Evolutionary conservation across 2,888 invertebrate species (phyloP), one percentile per base, ranked within the genome.

Genomic region (Empis stercorea): DNA sequence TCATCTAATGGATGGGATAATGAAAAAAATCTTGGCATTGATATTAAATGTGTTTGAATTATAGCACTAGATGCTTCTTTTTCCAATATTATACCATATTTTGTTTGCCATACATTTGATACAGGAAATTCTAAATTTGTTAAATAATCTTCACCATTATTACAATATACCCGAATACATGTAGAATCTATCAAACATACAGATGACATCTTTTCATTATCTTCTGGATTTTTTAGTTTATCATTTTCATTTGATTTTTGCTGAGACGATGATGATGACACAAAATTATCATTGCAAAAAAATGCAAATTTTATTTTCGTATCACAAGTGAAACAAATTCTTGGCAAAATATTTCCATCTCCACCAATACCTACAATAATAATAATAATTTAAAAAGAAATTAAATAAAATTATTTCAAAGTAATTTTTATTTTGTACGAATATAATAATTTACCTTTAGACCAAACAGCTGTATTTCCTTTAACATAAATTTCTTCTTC

Each of bases 401-500:
- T 10, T 34, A 34, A 34, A 34, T n/a, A 13, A 5, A n/a, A 34
- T n/a, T n/a, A n/a, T 34, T 34, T n/a, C n/a, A n/a, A n/a, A n/a
- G n/a, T n/a, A n/a, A n/a, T n/a, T 32, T 32, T 13, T 32, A 32
- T 5, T 34, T n/a, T 13, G n/a, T 34, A 2, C n/a, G n/a, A n/a
- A n/a, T n/a, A n/a, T n/a, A n/a, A n/a, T n/a, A n/a, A n/a, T 34
- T 5, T 59, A 76, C 76, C 81, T 72, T 75, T 75, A 10, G 79
- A 84, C 85, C 87, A 88, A 30, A 93, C 78, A 4, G 87, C 91
- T 15, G 87, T 84, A 60, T 85, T 79, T 2, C 85, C 88, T 57
- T 81, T 84, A 2, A 87, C 79, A 73, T 91, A 94, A 45, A 94
- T 70, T 63, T 94, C 94, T 63, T 93, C 92, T 66, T 92, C 92